Evolutionary conservation across 2,888 invertebrate species (phyloP).

Genomic region (Lamellibrachia satsuma): DNA sequence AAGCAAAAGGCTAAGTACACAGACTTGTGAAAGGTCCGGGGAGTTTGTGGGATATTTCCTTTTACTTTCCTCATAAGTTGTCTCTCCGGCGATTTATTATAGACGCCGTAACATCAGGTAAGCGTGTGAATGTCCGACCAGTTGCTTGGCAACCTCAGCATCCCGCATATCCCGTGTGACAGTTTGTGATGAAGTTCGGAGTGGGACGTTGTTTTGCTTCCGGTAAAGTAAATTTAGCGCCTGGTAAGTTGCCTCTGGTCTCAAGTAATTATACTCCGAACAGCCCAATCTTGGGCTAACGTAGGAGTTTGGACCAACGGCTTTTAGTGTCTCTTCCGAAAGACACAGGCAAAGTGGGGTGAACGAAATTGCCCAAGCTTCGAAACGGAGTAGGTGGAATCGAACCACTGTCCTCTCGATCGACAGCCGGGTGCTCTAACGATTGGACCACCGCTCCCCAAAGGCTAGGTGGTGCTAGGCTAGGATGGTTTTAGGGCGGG

Average conservation of each 20-base stretch:
- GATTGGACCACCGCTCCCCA: too few relatives aligned
- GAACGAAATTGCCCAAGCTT: too few relatives aligned
- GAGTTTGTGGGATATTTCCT: background rate
- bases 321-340: too few relatives aligned
- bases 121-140: background rate
- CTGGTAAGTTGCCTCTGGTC: too few relatives aligned
- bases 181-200: background rate
- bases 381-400: too few relatives aligned
- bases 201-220: constrained; percentile 5
- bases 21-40: background rate
- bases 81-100: background rate
- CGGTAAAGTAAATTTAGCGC: background rate
- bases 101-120: constrained; percentile 1
- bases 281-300: too few relatives aligned
- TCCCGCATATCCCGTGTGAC: background rate
- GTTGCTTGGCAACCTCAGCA: background rate
- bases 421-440: too few relatives aligned
- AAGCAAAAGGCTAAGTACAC: background rate
- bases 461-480: background rate
- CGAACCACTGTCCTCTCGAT: too few relatives aligned
- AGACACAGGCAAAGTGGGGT: too few relatives aligned
- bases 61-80: background rate
- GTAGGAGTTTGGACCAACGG: too few relatives aligned
- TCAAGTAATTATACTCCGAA: too few relatives aligned
- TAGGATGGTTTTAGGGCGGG: background rate